Percentiles rank a stretch among this genome's conserved stretches.
phyloP scores from a whole-genome alignment of 2,888 invertebrate genomes.

The Lordiphosa andalusiaca region DNA sequence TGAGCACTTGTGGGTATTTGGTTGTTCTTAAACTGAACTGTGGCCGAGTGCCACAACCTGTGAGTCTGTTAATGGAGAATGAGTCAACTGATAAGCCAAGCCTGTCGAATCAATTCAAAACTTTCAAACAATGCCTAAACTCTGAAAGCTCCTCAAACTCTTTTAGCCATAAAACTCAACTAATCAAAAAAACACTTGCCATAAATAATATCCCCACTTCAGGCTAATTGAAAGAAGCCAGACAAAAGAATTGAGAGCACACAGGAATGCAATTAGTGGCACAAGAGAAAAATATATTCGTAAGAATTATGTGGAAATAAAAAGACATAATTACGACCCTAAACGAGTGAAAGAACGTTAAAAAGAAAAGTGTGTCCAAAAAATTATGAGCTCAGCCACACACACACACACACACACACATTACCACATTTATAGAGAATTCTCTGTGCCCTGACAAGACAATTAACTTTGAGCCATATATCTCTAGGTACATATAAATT shows the following conservation, averaged over 20 bases:
- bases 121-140: too few species aligned
- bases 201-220: background rate
- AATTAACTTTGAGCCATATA: background rate
- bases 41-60: background rate
- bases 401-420: conserved; percentile 13
- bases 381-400: conserved; percentile 52
- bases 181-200: conserved; percentile 15
- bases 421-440: conserved; percentile 19
- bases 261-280: conserved; percentile 51
- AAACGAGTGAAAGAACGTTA: conserved; percentile 20
- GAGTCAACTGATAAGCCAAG: too few species aligned
- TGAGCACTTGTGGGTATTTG: conserved; percentile 9
- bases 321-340: conserved; percentile 30
- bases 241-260: conserved; percentile 13
- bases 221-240: conserved; percentile 10
- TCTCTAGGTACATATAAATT: conserved; percentile 14
- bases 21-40: background rate
- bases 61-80: too few species aligned
- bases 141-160: background rate
- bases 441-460: conserved; percentile 2
- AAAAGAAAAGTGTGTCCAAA: conserved; percentile 27
- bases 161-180: conserved; percentile 23
- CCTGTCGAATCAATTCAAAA: too few species aligned
- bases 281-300: conserved; percentile 7
- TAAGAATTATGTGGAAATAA: conserved; percentile 37